Evolutionary conservation across 2,888 invertebrate species (phyloP).

Genomic region (Andrena bucephala): DNA sequence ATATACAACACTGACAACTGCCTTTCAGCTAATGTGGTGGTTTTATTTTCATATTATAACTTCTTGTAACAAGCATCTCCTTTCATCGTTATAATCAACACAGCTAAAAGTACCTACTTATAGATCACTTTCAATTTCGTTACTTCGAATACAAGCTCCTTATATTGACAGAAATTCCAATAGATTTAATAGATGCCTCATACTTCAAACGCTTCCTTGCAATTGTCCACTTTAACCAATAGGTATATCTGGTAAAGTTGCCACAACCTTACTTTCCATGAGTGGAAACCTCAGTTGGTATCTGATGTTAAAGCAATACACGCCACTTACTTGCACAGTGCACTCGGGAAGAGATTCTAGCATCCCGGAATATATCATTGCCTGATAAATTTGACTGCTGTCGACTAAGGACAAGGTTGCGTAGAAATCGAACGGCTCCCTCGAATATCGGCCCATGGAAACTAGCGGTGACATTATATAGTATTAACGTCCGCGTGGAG

Average conservation of each 20-base stretch:
- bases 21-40: background rate
- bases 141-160: no score
- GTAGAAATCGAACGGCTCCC: conserved; percentile 48
- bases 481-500: conserved; percentile 79
- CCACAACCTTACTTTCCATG: background rate
- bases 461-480: conserved; percentile 76
- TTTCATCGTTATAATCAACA: background rate
- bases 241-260: background rate
- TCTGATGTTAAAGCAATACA: background rate
- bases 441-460: conserved; percentile 63
- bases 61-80: background rate
- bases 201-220: no score
- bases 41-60: background rate
- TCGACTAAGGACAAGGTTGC: conserved; percentile 49
- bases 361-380: conserved; percentile 59
- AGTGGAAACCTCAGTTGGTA: background rate
- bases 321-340: background rate
- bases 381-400: conserved; percentile 53
- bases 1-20: no score
- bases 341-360: no score
- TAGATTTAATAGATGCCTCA: no score
- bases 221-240: background rate
- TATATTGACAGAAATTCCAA: no score
- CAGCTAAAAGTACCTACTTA: no score
- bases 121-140: no score